A percentile compares a stretch with the other conserved stretches of the same genome.
These are phyloP conservation scores for Euthynnus affinis DNA, from an alignment of 2,797 vertebrate genomes.

Conservation along the genomic window DNA sequence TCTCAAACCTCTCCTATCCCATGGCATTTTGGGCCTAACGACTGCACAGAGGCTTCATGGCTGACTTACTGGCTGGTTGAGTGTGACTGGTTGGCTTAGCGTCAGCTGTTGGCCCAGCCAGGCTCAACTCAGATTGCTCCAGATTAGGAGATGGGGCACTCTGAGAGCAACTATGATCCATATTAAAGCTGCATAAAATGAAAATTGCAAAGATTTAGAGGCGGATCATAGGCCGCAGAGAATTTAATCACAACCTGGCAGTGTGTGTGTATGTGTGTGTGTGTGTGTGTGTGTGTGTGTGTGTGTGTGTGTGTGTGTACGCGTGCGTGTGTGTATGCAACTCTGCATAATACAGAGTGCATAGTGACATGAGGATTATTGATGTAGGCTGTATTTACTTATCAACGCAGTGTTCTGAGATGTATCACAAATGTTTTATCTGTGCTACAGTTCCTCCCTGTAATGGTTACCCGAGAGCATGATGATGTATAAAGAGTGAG, in stretches of 20 bases:
- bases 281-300: constrained; percentile 50
- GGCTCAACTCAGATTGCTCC: constrained; percentile 90
- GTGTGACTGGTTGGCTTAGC: constrained; percentile 85
- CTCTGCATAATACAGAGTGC: constrained; percentile 70
- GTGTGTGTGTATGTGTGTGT: constrained; percentile 67
- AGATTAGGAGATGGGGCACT: constrained; percentile 92
- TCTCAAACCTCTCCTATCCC: constrained; percentile 4
- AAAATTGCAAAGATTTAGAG: constrained; percentile 97
- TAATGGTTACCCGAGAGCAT: constrained; percentile 34
- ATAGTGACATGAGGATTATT: constrained; percentile 82
- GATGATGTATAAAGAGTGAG: constrained; percentile 41
- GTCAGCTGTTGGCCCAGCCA: constrained; percentile 89
- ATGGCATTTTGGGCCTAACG: constrained; percentile 34
- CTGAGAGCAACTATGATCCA: constrained; percentile 90
- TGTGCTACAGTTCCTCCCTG: constrained; percentile 37
- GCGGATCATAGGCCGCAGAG: constrained; percentile 90
- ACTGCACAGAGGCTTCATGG: constrained; percentile 60
- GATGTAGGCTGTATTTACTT: constrained; percentile 84
- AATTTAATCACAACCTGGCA: constrained; percentile 93
- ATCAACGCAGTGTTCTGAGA: constrained; percentile 78
- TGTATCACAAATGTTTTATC: constrained; percentile 75
- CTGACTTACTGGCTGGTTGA: constrained; percentile 72
- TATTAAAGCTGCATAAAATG: constrained; percentile 98
- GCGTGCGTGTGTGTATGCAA: constrained; percentile 37
- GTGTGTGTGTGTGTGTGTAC: constrained; percentile 44